These are phyloP conservation scores for Amniataba percoides DNA, from an alignment of 2,797 vertebrate genomes.

Conservation along the genomic window DNA sequence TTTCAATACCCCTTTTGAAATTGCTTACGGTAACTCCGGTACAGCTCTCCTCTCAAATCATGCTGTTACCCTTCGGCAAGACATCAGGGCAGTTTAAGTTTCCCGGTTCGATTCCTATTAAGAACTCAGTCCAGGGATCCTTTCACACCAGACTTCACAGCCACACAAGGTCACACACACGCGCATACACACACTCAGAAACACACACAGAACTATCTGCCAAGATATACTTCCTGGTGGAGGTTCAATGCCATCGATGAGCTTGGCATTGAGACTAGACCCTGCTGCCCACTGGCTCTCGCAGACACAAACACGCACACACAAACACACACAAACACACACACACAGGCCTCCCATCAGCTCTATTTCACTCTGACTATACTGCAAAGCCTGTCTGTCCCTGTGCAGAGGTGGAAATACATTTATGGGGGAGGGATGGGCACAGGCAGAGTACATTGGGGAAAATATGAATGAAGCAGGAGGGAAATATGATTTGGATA, in stretches of 20 bases:
- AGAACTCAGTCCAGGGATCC: constrained; percentile 40
- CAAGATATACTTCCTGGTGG: constrained; percentile 64
- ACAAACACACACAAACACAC: constrained; percentile 27
- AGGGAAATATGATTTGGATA: constrained; percentile 53
- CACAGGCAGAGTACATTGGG: constrained; percentile 22
- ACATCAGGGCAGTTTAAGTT: constrained; percentile 38
- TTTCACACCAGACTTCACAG: constrained; percentile 46
- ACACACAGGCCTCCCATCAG: constrained; percentile 10
- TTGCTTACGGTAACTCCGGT: background rate
- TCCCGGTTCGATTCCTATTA: constrained; percentile 51
- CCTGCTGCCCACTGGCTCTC: constrained; percentile 57
- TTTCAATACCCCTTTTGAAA: constrained; percentile 18
- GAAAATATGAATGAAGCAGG: constrained; percentile 34
- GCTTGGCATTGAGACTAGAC: constrained; percentile 61
- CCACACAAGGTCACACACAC: constrained; percentile 46
- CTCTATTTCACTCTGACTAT: constrained; percentile 30
- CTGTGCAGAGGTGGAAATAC: constrained; percentile 31
- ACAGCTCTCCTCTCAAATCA: constrained; percentile 22
- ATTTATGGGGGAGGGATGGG: constrained; percentile 33
- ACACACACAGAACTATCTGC: constrained; percentile 46
- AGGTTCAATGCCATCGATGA: constrained; percentile 64
- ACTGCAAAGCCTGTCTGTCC: constrained; percentile 43
- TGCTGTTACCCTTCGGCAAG: constrained; percentile 30
- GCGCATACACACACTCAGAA: constrained; percentile 12
- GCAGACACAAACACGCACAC: constrained; percentile 19